Evolutionary conservation across 23 tunicate species (phyloP), one percentile per base, ranked within the genome.

Genomic region (Botrylloides violaceus): DNA sequence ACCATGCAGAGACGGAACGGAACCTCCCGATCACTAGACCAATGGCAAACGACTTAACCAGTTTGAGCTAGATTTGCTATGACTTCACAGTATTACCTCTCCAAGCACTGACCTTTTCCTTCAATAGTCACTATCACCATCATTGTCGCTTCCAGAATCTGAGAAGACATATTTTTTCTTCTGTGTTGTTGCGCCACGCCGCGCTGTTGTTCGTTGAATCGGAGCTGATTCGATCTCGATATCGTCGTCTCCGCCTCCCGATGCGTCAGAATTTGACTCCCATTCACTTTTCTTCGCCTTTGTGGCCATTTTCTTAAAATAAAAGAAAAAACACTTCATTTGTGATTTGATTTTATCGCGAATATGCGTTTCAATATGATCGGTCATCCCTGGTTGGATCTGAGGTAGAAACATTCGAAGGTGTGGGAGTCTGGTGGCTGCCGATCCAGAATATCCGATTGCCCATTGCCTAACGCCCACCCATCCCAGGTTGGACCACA

Each of bases 181-280:
- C n/a, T n/a, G n/a, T 9, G 53, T 15, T 43, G 53, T 15, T 15
- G 9, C 15, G 53, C 15, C 53, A 9, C 53, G 53, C 12, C 53
- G 53, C 9, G 53, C 53, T 15, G 53, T 43, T 9, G 53, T 43
- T 15, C 53, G 53, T 43, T 43, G 9, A 9, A 15, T 9, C 12
- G 53, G 53, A 9, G 53, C 15, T n/a, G n/a, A n/a, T n/a, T n/a
- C n/a, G 9, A 7, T 43, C 53, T 43, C 15, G 12, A 15, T 43
- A 15, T 43, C 53, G 15, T 9, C 9, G 53, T 43, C 53, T 9
- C 53, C 15, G 15, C 12, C 12, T 7, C 9, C 53, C 12, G 49
- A 33, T 2, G 23, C 81, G 29, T 81, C 87, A 30, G 78, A 71
- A 58, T 80, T 88, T 26, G 80, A 59, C 4, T 82, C 89, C 96